Evolutionary conservation across 2,888 invertebrate species (phyloP), one percentile per base, ranked within the genome.

Genomic region (Drosophila prostipennis): DNA sequence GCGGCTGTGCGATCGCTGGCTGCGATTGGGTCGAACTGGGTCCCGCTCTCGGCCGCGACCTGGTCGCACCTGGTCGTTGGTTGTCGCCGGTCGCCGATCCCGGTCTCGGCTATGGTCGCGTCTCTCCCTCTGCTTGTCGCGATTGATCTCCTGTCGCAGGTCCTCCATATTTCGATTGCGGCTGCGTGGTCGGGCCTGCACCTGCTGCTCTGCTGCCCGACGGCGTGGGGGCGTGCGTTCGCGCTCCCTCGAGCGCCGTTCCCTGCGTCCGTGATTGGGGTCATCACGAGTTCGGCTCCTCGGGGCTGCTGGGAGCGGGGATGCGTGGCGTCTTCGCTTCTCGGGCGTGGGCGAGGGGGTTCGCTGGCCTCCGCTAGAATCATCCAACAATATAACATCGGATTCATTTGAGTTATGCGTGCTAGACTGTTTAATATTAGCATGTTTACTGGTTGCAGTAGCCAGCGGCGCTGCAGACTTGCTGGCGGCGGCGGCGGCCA

Each of bases 361-460:
- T 40, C 93, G 94, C 53, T 94, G 94, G 53, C 94, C 93, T 70
- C 93, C 94, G 75, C 95, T 95, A 80, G 94, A 94, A 89, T 95
- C 95, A 90, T 94, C 94, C 80, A 95, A 93, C 78, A 94, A 92
- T 89, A 95, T 95, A 76, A 95, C 94, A 85, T 94, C 94, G 75
- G 93, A 91, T 88, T 91, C 92, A 81, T 90, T 90, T 85, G 85
- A 84, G 79, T 91, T 92, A 79, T 77, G 78, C 76, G 78, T 90
- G 87, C 89, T 89, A 91, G 89, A 83, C 84, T 83, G 85, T 88
- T 89, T 91, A 80, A 82, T 87, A 89, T 90, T 91, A 90, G 79
- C 90, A 87, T 92, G 91, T 80, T 92, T 92, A 91, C 91, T 91
- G 83, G 89, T 85, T 79, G 89, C 79, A 78, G 89, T 81, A 77